Conservation (phyloP, 2,797 vertebrate species). For the Rhadinocentrus ornatus region DNA sequence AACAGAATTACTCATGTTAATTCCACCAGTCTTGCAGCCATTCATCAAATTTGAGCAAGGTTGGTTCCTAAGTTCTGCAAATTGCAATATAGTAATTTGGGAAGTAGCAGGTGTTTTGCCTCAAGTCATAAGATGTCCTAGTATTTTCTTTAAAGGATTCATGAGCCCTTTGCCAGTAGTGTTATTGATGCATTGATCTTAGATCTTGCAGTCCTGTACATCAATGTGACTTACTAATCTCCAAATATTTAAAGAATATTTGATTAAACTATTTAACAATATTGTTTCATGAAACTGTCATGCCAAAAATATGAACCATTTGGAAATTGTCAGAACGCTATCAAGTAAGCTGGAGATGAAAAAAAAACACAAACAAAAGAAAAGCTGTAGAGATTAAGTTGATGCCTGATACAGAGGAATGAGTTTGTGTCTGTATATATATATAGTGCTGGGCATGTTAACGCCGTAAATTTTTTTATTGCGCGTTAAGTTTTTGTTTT, state of each 20-base stretch:
- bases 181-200: not conserved
- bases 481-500: too few species aligned
- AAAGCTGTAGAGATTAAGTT: slow-evolving; percentile 26
- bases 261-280: not conserved
- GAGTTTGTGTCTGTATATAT: too few species aligned
- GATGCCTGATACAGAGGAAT: slow-evolving; percentile 48
- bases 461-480: too few species aligned
- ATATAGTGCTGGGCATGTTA: too few species aligned
- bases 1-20: too few species aligned
- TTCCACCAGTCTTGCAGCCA: too few species aligned
- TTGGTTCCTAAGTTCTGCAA: not conserved
- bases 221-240: not conserved
- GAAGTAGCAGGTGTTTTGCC: not conserved
- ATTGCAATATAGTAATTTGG: not conserved
- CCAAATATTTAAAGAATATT: not conserved
- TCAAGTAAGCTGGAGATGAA: not conserved
- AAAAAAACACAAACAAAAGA: slow-evolving; percentile 17
- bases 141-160: not conserved
- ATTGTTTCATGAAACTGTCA: not conserved
- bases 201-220: not conserved
- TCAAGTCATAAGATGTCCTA: not conserved
- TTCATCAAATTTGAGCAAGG: not conserved
- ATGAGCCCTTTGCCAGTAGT: not conserved
- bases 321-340: not conserved
- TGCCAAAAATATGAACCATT: not conserved